Conservation (phyloP, 2,888 invertebrate species). For the Chrysina gloriosa region DNA sequence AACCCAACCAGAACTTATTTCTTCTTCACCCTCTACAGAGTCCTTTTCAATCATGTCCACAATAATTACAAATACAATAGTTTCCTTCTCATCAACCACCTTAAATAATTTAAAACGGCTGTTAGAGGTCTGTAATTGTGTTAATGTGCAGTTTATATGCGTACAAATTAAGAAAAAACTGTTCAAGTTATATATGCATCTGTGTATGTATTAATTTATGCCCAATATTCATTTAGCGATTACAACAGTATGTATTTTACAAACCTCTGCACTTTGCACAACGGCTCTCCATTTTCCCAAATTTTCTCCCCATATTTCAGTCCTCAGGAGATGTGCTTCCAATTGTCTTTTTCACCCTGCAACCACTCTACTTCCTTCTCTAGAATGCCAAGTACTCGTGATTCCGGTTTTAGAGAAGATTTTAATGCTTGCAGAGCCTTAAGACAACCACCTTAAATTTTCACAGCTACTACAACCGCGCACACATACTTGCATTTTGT, state of each 20-base stretch:
- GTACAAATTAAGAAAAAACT: too few relatives aligned
- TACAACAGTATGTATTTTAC: background rate
- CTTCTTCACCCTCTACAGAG: constrained; percentile 66
- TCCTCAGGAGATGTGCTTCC: constrained; percentile 86
- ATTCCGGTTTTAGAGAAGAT: constrained; percentile 85
- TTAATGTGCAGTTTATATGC: too few relatives aligned
- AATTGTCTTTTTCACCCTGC: constrained; percentile 81
- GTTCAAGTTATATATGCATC: too few relatives aligned
- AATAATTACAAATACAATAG: constrained; percentile 79
- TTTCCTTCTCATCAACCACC: constrained; percentile 68
- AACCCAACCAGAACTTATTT: constrained; percentile 76
- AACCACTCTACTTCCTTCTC: constrained; percentile 88
- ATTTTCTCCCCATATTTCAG: constrained; percentile 92
- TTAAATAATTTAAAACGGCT: constrained; percentile 22
- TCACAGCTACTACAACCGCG: background rate
- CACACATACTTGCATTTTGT: constrained; percentile 76
- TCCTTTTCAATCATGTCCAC: constrained; percentile 80
- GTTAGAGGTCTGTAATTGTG: background rate
- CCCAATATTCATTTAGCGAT: too few relatives aligned
- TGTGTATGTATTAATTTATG: too few relatives aligned
- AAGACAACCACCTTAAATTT: background rate
- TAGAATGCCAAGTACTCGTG: constrained; percentile 81
- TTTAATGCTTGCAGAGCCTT: constrained; percentile 84
- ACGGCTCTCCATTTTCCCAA: constrained; percentile 88
- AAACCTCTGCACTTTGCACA: constrained; percentile 85